Evolutionary conservation across 2,797 vertebrate genomes (phyloP).

Genomic region (Tokudaia tokunoshimensis): DNA sequence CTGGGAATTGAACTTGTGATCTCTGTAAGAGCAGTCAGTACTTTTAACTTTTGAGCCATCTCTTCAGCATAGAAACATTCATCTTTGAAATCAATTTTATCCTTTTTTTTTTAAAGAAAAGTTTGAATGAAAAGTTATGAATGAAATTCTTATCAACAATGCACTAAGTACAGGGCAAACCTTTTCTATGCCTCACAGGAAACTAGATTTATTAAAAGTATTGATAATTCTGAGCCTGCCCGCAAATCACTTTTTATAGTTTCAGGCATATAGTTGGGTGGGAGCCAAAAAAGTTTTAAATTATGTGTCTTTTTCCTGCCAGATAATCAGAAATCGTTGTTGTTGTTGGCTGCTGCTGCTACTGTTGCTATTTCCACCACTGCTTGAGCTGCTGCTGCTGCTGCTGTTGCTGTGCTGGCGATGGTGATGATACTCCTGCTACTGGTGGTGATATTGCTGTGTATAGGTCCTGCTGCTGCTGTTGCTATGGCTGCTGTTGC

Average conservation of each 20-base stretch:
- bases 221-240: neutral
- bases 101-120: neutral
- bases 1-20: no score
- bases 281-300: neutral
- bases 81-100: slow-evolving; percentile 15
- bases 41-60: no score
- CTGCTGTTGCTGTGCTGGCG: no score
- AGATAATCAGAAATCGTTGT: neutral
- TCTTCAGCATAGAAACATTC: neutral
- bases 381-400: neutral
- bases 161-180: neutral
- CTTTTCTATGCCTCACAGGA: neutral
- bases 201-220: slow-evolving; percentile 48
- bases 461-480: neutral
- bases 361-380: neutral
- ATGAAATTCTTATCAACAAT: neutral
- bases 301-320: neutral
- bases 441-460: neutral
- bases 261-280: neutral
- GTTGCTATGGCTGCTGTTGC: neutral
- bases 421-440: no score
- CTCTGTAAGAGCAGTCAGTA: no score
- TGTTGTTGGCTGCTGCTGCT: no score
- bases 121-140: neutral
- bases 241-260: neutral